Base-by-base conservation (phyloP, 1,140 invertebrate species). In the Berghia stephanieae region DNA sequence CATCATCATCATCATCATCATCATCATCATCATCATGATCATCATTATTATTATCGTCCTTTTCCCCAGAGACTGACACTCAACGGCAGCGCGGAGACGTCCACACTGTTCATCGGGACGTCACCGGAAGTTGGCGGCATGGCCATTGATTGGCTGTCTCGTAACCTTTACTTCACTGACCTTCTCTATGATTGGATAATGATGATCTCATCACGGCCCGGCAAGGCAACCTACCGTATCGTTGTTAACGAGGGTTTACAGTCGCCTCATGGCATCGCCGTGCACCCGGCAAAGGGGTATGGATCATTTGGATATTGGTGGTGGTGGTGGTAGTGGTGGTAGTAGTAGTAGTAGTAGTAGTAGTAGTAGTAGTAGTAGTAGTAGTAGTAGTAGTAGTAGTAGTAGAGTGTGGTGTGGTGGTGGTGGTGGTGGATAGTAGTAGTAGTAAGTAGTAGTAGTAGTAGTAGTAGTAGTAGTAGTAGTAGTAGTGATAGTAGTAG, bases 151-250 rank as follows among this genome's bases (percentile, higher is more conserved):
- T 98, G 95, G 94, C 90, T 96, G 31, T 92, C 95, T 80, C 96
- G 96, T 80, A 98, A 98, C 88, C 92, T 99, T 55, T 99, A 97
- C 88, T 99, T 97, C 95, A 96, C 96, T 0, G 98, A 99, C 90
- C 96, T 96, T 0, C 78, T 86, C 21, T 88, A 86, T 78, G 83
- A 87, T 77, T 86, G 85, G 85, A 83, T 88, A 40, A 80, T 84
- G 31, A 82, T 88, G 82, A 81, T 80, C 10, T 79, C 85, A 3
- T 16, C 55, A 13, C n/a, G 57, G 21, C 8, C 46, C 21, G 16
- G 27, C 72, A 57, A 81, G 16, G 43, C 46, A 21, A 77, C 77
- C 0, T 85, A 84, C 78, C 83, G 81, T 74, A 73, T 84, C 21
- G 60, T 87, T 18, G 79, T 84, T 0, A 80, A 83, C 44, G 79